phyloP scores from a whole-genome alignment of 2,888 invertebrate genomes.

The Miltochrista miniata region DNA sequence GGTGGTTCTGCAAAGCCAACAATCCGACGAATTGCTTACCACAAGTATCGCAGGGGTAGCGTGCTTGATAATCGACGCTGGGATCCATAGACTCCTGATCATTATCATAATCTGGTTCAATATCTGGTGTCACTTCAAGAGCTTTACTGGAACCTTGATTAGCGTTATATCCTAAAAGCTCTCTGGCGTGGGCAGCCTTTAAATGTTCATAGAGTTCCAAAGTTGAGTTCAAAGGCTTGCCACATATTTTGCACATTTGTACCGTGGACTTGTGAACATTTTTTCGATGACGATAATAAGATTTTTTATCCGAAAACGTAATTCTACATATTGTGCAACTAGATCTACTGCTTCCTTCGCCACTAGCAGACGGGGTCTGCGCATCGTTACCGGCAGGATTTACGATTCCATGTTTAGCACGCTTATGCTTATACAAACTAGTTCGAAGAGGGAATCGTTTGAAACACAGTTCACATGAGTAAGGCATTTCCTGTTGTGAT shows the following conservation, averaged over 20 bases:
- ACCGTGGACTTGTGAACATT: slow-evolving; percentile 78
- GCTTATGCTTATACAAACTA: slow-evolving; percentile 79
- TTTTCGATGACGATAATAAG: slow-evolving; percentile 84
- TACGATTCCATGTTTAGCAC: slow-evolving; percentile 77
- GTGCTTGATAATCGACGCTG: slow-evolving; percentile 73
- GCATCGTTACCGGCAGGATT: slow-evolving; percentile 53
- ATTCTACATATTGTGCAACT: slow-evolving; percentile 85
- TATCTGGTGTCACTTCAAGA: slow-evolving; percentile 57
- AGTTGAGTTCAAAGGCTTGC: slow-evolving; percentile 85
- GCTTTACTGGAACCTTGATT: slow-evolving; percentile 68
- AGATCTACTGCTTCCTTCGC: slow-evolving; percentile 64
- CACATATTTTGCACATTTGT: slow-evolving; percentile 86
- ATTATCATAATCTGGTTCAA: slow-evolving; percentile 66
- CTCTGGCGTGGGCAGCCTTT: slow-evolving; percentile 83
- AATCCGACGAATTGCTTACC: slow-evolving; percentile 81
- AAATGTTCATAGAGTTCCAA: slow-evolving; percentile 85
- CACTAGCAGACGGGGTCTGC: slow-evolving; percentile 35
- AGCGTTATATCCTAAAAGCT: slow-evolving; percentile 76
- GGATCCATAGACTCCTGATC: slow-evolving; percentile 67
- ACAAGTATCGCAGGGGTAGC: slow-evolving; percentile 82
- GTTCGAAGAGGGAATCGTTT: slow-evolving; percentile 75
- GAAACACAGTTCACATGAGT: slow-evolving; percentile 74
- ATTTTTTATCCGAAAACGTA: slow-evolving; percentile 84
- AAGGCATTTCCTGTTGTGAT: slow-evolving; percentile 55
- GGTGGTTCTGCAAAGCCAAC: slow-evolving; percentile 81